Percentiles rank a stretch among this genome's conserved stretches.
These are phyloP conservation scores for Parnassius mnemosyne DNA, from an alignment of 2,888 invertebrate genomes.

Conservation along the genomic window DNA sequence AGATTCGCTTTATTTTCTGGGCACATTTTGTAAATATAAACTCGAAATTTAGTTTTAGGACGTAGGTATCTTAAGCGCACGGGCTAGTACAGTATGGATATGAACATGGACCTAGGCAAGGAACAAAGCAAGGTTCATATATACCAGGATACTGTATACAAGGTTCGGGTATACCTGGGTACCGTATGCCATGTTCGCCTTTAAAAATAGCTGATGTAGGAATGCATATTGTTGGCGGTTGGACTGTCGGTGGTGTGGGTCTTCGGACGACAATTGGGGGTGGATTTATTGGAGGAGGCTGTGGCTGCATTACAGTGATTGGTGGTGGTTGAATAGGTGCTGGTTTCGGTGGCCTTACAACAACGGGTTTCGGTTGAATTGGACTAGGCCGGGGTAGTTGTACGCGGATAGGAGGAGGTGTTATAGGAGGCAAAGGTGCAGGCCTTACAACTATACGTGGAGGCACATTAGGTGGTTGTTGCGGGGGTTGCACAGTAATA, in stretches of 20 bases:
- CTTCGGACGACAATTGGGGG: conserved; percentile 48
- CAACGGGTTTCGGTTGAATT: conserved; percentile 49
- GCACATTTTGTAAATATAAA: neutral
- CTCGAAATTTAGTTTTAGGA: neutral
- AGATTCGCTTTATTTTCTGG: neutral
- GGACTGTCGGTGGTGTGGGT: conserved; percentile 43
- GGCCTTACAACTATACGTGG: conserved; percentile 48
- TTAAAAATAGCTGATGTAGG: conserved; percentile 26
- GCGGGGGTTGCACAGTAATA: conserved; percentile 46
- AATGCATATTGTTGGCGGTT: conserved; percentile 46
- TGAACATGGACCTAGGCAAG: neutral
- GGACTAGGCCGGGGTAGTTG: conserved; percentile 42
- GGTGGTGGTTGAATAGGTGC: conserved; percentile 40
- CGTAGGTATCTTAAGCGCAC: neutral
- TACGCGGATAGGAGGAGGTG: conserved; percentile 39
- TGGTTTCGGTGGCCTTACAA: conserved; percentile 47
- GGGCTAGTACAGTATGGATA: neutral
- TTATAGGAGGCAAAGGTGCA: conserved; percentile 39
- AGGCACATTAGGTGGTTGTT: conserved; percentile 43
- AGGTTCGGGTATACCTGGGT: conserved; percentile 1
- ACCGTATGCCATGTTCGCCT: neutral
- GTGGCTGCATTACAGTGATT: conserved; percentile 41
- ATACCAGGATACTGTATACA: neutral
- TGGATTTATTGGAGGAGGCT: conserved; percentile 33
- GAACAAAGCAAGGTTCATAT: neutral